Evolutionary conservation across 2,113 vertebrate genomes (phyloP), one percentile per base, ranked within the genome.

Genomic region (Lathamus discolor): DNA sequence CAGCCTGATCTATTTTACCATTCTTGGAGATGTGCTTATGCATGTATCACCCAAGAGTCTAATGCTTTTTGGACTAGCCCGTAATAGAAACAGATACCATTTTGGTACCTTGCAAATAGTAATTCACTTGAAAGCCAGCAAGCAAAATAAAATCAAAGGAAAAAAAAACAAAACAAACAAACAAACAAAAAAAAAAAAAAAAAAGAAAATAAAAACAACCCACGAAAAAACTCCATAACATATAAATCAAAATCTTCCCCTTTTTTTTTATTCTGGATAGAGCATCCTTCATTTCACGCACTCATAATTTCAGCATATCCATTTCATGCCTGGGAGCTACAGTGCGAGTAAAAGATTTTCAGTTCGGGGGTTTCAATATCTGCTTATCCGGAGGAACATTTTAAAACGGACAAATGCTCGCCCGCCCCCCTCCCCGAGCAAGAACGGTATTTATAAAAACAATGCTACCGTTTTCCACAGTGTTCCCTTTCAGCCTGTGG

Each of bases 41-140:
- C 72, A 46, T 10, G 66, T 68, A 93, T 88, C 94, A 94, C 93
- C 94, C 91, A 93, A 75, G 51, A 84, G 66, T 6, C 83, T 80
- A 68, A 80, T 8, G 94, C 46, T 90, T 95, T 94, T 88, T 96
- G 54, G 83, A 86, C 83, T 69, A 86, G 77, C 84, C 93, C 11
- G 3, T 66, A 15, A 15, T 67, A 79, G 68, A 88, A 73, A 88
- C 59, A 92, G 90, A 93, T 86, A 94, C 83, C 83, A 93, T 93
- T 87, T 95, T 74, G 88, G 87, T 72, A 92, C 44, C 82, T 81
- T 72, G 55, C 62, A 92, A 86, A 72, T 28, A 83, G 72, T 63
- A 80, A 89, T 7, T 20, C 41, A 14, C 62, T 74, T 51, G 55
- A 78, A 77, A 91, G 44, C 18, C 44, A 88, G 62, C 27, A 73